phyloP scores from a whole-genome alignment of 2,888 invertebrate genomes.

The Euproctis similis region DNA sequence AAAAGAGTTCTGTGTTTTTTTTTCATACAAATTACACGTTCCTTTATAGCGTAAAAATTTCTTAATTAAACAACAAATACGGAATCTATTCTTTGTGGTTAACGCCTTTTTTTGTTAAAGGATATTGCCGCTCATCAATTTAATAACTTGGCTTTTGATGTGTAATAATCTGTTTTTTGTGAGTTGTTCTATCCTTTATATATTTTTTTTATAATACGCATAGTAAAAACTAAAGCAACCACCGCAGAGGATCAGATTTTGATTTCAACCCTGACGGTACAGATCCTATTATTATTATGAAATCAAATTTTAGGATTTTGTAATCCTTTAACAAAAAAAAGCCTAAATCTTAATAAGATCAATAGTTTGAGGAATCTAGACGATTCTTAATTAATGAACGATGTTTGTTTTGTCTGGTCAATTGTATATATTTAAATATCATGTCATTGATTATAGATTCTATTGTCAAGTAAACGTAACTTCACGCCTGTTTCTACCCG shows the following conservation, averaged over 20 bases:
- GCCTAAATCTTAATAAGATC: no score
- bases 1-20: conserved; percentile 18
- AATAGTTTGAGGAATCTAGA: no score
- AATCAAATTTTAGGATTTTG: no score
- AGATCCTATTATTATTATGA: no score
- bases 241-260: conserved; percentile 9
- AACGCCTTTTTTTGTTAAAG: conserved; percentile 58
- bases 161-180: conserved; percentile 45
- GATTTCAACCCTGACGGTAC: no score
- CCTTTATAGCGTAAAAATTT: conserved; percentile 63
- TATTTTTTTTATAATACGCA: conserved; percentile 19
- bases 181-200: conserved; percentile 12
- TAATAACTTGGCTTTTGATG: conserved; percentile 54
- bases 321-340: no score
- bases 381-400: no score
- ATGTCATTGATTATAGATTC: no score
- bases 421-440: no score
- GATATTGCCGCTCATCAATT: conserved; percentile 62
- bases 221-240: conserved; percentile 12
- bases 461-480: no score
- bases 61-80: conserved; percentile 67
- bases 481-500: no score
- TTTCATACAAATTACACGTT: conserved; percentile 38
- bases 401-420: no score
- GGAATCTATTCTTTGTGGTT: conserved; percentile 54